These are phyloP conservation scores for Hemaris fuciformis DNA, from an alignment of 2,888 invertebrate species.

Conservation along the genomic window DNA sequence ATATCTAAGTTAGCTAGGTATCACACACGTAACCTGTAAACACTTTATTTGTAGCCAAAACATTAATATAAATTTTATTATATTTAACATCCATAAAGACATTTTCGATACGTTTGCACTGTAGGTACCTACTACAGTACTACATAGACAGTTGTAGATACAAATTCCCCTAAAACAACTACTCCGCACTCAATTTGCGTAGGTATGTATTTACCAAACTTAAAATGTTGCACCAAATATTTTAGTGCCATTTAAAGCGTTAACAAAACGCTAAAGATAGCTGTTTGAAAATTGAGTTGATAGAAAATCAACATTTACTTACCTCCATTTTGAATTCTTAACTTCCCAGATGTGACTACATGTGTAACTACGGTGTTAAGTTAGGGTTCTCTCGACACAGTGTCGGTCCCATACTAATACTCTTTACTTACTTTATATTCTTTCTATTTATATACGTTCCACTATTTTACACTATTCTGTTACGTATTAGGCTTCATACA, in stretches of 20 bases:
- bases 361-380: constrained; percentile 27
- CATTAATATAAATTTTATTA: background rate
- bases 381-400: constrained; percentile 38
- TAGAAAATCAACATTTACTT: constrained; percentile 65
- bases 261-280: constrained; percentile 75
- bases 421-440: no score
- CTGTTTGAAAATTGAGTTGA: constrained; percentile 60
- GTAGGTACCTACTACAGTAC: no score
- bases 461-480: no score
- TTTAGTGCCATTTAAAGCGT: constrained; percentile 63
- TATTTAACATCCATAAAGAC: no score
- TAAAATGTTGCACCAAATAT: constrained; percentile 50
- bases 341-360: constrained; percentile 45
- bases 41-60: background rate
- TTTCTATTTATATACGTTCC: no score
- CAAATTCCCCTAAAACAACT: constrained; percentile 12
- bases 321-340: constrained; percentile 53
- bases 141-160: constrained; percentile 10
- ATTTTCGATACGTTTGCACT: no score
- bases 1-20: no score
- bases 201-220: constrained; percentile 27
- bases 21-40: background rate
- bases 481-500: no score
- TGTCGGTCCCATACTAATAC: no score
- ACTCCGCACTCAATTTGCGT: constrained; percentile 13